Conservation (phyloP, 2,888 invertebrate genomes). For the Epirrita christyi region DNA sequence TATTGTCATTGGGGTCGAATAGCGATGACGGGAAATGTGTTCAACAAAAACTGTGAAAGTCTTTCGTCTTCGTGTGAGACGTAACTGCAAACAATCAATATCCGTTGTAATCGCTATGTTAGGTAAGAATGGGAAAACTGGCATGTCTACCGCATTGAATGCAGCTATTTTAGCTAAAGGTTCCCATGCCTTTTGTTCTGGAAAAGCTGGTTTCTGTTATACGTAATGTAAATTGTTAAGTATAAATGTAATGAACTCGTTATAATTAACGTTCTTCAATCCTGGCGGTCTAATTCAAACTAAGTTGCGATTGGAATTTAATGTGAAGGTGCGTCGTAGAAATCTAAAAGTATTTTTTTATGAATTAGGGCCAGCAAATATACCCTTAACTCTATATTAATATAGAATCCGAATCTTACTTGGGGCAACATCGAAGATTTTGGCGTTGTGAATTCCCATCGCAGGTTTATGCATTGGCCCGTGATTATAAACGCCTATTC, state of each 20-base stretch:
- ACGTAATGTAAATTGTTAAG: constrained; percentile 29
- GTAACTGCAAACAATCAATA: constrained; percentile 72
- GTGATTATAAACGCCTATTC: too few species aligned
- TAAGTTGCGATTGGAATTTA: constrained; percentile 7
- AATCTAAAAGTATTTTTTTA: neutral
- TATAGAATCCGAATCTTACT: too few species aligned
- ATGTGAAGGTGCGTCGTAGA: neutral
- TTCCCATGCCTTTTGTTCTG: constrained; percentile 69
- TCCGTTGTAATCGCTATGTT: constrained; percentile 73
- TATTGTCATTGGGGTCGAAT: constrained; percentile 30
- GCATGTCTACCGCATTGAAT: constrained; percentile 62
- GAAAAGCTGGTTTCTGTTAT: constrained; percentile 45
- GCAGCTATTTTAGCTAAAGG: constrained; percentile 53
- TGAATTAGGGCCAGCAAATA: too few species aligned
- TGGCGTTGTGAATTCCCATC: too few species aligned
- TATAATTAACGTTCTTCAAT: constrained; percentile 20
- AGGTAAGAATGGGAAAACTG: constrained; percentile 71
- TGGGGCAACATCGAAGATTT: too few species aligned
- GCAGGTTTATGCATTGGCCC: too few species aligned
- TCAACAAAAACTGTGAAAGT: constrained; percentile 66
- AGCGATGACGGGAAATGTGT: constrained; percentile 41
- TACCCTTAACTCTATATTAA: too few species aligned
- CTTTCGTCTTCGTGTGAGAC: constrained; percentile 61
- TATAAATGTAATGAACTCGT: constrained; percentile 12
- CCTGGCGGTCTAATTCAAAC: constrained; percentile 11